These are phyloP conservation scores for Aspidoscelis tigris DNA, from an alignment of 2,113 vertebrate genomes.

Conservation along the genomic window DNA sequence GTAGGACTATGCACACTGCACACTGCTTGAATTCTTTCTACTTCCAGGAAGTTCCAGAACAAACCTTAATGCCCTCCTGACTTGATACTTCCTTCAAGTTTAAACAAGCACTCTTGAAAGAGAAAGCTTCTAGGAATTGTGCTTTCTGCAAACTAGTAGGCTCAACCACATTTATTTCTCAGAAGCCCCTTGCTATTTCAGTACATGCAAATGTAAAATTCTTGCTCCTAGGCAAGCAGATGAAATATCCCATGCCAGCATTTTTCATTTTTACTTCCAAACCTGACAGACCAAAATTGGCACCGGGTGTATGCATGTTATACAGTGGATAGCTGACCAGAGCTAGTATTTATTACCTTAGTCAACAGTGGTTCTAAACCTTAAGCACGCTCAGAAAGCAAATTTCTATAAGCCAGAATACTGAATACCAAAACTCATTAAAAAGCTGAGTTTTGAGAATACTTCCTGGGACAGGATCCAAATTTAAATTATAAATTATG, in stretches of 20 bases:
- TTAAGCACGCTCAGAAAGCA: too few species aligned
- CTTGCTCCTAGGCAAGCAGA: not conserved
- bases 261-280: accelerated
- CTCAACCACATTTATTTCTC: not conserved
- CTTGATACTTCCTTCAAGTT: not conserved
- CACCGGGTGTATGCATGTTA: not conserved
- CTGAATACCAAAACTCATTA: not conserved
- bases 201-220: accelerated
- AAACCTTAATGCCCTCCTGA: not conserved
- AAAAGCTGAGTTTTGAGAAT: not conserved
- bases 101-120: conserved; percentile 26
- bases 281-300: not conserved
- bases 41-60: not conserved
- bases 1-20: conserved; percentile 3
- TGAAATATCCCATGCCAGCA: not conserved
- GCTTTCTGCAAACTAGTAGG: not conserved
- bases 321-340: not conserved
- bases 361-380: not conserved
- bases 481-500: not conserved
- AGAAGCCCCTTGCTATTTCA: not conserved
- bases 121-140: not conserved
- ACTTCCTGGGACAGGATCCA: conserved; percentile 20
- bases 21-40: conserved; percentile 16
- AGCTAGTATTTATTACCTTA: accelerated
- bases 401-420: too few species aligned